These are phyloP conservation scores for Pygmarrhopalites habei DNA, from an alignment of 1,140 invertebrate genomes.

Conservation along the genomic window DNA sequence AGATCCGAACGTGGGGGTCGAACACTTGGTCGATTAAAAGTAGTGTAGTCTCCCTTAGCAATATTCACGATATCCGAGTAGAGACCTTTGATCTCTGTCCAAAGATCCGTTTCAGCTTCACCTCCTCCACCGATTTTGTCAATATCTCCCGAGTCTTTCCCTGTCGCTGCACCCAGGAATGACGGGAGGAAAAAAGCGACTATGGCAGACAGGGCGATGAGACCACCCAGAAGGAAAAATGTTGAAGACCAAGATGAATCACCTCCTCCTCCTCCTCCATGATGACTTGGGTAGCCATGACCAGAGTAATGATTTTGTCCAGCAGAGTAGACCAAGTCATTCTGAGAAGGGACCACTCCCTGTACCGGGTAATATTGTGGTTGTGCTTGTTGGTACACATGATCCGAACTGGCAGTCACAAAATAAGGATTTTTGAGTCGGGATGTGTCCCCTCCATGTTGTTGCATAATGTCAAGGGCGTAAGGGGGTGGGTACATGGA, in stretches of 20 bases:
- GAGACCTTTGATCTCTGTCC: constrained; percentile 37
- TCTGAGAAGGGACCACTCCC: neutral
- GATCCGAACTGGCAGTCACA: no score
- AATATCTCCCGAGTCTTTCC: constrained; percentile 19
- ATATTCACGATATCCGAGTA: constrained; percentile 33
- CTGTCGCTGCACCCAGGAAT: constrained; percentile 13
- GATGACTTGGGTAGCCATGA: neutral
- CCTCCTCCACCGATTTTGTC: constrained; percentile 12
- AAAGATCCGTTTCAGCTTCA: constrained; percentile 22
- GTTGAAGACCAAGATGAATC: constrained; percentile 25
- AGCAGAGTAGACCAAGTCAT: neutral
- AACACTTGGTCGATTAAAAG: constrained; percentile 16
- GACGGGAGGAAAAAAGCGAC: constrained; percentile 32
- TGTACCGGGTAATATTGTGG: no score
- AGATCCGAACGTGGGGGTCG: neutral
- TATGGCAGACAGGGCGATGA: constrained; percentile 31
- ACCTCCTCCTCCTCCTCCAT: constrained; percentile 8
- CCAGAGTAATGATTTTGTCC: constrained; percentile 7
- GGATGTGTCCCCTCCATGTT: no score
- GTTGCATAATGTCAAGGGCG: no score
- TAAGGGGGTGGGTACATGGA: neutral
- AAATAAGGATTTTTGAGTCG: no score
- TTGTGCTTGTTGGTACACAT: no score
- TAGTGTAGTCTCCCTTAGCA: constrained; percentile 28
- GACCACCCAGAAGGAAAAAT: constrained; percentile 30